Evolutionary conservation across 1,140 invertebrate species (phyloP).

Genomic region (Drosophila mayri): DNA sequence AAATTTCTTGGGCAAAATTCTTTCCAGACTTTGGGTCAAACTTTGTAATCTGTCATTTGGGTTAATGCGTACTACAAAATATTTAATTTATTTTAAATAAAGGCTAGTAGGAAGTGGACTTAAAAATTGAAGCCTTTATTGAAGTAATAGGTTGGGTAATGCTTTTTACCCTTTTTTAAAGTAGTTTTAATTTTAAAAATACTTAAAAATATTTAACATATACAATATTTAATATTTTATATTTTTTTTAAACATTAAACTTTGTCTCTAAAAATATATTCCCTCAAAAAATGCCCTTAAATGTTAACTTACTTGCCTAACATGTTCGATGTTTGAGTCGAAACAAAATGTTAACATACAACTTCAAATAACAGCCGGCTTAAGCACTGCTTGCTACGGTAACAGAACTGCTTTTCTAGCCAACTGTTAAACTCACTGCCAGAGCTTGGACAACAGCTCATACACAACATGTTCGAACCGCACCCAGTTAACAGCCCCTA

Average conservation of each 20-base stretch:
- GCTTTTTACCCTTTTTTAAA: too few species aligned
- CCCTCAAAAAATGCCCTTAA: background rate
- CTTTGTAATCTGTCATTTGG: conserved; percentile 4
- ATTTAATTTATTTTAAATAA: background rate
- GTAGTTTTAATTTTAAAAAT: too few species aligned
- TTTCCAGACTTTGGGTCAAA: conserved; percentile 3
- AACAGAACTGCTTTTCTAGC: conserved; percentile 46
- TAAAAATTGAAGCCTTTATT: background rate
- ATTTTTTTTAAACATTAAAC: too few species aligned
- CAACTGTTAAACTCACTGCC: background rate
- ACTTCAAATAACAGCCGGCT: conserved; percentile 12
- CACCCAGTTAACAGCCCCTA: conserved; percentile 27
- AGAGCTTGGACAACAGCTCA: conserved; percentile 3
- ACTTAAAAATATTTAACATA: background rate
- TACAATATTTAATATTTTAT: background rate
- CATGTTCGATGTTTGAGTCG: conserved; percentile 4
- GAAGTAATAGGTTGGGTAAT: too few species aligned
- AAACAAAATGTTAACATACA: conserved; percentile 6
- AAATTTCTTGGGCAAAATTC: conserved; percentile 1
- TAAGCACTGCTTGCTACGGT: conserved; percentile 9
- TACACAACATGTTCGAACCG: conserved; percentile 52
- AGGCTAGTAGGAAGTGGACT: background rate
- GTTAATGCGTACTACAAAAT: background rate
- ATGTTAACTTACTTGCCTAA: background rate
- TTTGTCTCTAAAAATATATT: conserved; percentile 1